These are phyloP conservation scores for Carduelis carduelis DNA, from an alignment of 2,797 vertebrate genomes.

Conservation along the genomic window DNA sequence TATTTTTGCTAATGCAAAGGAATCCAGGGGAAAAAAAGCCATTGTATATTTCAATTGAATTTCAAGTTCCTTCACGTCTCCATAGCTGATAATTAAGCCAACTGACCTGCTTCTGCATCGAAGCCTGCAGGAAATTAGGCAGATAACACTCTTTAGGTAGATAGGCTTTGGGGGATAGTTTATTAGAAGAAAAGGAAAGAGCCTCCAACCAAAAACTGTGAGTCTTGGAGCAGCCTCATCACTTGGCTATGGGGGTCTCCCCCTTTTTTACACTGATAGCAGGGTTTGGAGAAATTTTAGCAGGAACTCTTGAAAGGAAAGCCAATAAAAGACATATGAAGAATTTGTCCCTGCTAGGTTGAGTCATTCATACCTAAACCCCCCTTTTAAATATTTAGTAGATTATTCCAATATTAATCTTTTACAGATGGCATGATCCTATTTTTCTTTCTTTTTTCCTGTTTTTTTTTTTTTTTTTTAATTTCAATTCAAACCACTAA, in stretches of 20 bases:
- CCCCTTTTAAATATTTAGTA: not conserved
- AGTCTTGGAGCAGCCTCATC: not conserved
- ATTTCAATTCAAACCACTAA: not conserved
- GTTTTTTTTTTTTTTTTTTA: not conserved
- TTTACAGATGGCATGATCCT: not conserved
- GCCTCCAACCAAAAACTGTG: slow-evolving; percentile 14
- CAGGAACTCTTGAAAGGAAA: not conserved
- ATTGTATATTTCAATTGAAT: slow-evolving; percentile 17
- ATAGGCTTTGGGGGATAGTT: slow-evolving; percentile 53
- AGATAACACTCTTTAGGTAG: slow-evolving; percentile 66
- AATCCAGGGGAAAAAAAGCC: not conserved
- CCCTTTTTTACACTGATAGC: not conserved
- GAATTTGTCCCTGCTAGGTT: not conserved
- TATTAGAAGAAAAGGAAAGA: slow-evolving; percentile 43
- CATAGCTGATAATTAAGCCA: slow-evolving; percentile 64
- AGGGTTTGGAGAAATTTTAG: not conserved
- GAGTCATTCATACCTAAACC: not conserved
- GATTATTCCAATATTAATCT: not conserved
- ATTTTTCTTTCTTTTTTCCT: not conserved
- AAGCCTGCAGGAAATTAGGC: slow-evolving; percentile 67
- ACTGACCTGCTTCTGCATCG: slow-evolving; percentile 58
- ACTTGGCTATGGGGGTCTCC: not conserved
- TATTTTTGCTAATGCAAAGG: slow-evolving; percentile 22
- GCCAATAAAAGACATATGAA: not conserved
- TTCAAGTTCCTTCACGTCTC: slow-evolving; percentile 49